Percentiles rank a stretch among this genome's conserved stretches.
phyloP scores from a whole-genome alignment of 2,113 vertebrate species.

The Eudyptes chrysolophus region DNA sequence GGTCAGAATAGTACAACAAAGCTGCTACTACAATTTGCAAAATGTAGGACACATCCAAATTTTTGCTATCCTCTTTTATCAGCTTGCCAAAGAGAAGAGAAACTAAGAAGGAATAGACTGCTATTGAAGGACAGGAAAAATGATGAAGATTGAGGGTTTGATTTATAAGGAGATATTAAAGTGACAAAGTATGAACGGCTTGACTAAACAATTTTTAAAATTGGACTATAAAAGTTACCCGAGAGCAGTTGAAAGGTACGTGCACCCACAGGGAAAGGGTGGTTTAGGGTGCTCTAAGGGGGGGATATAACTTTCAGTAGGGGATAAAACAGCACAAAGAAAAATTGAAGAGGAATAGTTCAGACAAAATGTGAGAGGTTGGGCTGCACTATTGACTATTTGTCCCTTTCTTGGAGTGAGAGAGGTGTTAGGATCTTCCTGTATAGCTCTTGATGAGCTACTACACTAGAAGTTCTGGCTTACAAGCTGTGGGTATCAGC shows the following conservation, averaged over 20 bases:
- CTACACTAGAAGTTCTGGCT: fast-evolving
- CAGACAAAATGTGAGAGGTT: not conserved
- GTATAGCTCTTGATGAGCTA: not conserved
- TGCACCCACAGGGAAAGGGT: not conserved
- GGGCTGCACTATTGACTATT: not conserved
- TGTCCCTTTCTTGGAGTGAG: not conserved
- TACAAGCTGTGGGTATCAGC: not conserved
- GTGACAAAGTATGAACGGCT: not conserved
- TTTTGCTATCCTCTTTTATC: not conserved
- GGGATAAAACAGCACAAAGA: not conserved
- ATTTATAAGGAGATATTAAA: not conserved
- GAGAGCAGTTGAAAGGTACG: not conserved
- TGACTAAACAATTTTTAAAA: not conserved
- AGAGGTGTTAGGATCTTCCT: not conserved
- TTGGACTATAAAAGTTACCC: not conserved
- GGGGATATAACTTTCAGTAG: not conserved
- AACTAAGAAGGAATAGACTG: not conserved
- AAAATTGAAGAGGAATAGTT: not conserved
- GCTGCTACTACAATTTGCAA: not conserved
- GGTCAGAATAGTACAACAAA: not conserved
- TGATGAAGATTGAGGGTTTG: not conserved
- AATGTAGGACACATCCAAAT: not conserved
- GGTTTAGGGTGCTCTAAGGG: not conserved
- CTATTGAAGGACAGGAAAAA: not conserved
- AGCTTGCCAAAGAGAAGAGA: not conserved